These are phyloP conservation scores for Andricus quercusramuli DNA, from an alignment of 2,888 invertebrate species.

Conservation along the genomic window DNA sequence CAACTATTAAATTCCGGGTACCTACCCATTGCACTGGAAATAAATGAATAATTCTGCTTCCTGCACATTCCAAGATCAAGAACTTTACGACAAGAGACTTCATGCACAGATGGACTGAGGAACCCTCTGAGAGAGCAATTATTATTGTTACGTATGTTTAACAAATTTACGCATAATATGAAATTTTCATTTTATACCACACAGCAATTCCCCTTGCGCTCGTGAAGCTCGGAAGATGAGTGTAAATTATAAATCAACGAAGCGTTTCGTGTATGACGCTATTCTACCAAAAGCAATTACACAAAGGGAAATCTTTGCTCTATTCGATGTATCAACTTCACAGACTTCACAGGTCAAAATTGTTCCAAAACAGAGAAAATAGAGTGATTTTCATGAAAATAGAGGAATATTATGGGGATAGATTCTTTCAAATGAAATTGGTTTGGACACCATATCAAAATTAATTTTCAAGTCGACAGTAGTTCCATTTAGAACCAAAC, in stretches of 20 bases:
- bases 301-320: neutral
- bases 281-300: neutral
- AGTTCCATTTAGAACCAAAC: too few species aligned
- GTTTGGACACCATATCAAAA: too few species aligned
- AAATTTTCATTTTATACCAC: constrained; percentile 10
- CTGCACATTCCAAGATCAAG: neutral
- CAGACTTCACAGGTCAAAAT: too few species aligned
- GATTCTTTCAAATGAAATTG: too few species aligned
- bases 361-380: too few species aligned
- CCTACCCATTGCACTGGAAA: too few species aligned
- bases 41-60: too few species aligned
- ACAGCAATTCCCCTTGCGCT: neutral
- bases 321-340: neutral
- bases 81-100: neutral
- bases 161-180: neutral
- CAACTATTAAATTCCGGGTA: too few species aligned
- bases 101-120: too few species aligned
- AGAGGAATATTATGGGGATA: too few species aligned
- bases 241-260: constrained; percentile 7
- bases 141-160: neutral
- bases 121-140: neutral
- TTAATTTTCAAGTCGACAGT: too few species aligned
- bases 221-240: neutral
- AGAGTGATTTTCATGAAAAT: too few species aligned
- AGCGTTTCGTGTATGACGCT: neutral